Evolutionary conservation across 2,113 vertebrate genomes (phyloP).

Genomic region (Typhlomys cinereus): DNA sequence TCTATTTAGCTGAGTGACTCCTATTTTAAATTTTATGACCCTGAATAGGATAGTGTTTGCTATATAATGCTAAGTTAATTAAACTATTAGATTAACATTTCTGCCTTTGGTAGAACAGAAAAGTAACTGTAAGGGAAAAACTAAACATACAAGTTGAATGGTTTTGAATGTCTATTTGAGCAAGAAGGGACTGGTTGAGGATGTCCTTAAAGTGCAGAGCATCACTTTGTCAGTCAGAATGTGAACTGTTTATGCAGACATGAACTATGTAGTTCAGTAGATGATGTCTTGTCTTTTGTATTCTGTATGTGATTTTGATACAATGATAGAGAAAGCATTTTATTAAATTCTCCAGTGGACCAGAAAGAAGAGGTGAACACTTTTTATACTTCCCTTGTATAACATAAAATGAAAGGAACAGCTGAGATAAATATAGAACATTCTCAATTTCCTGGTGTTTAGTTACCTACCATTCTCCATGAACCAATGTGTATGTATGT

Average conservation of each 20-base stretch:
- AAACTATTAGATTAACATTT: conserved; percentile 41
- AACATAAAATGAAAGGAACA: conserved; percentile 40
- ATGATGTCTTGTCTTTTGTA: conserved; percentile 32
- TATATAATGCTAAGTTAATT: conserved; percentile 30
- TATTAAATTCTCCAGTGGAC: conserved; percentile 32
- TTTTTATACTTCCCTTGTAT: conserved; percentile 18
- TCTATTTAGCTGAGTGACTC: conserved; percentile 43
- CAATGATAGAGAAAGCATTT: conserved; percentile 2
- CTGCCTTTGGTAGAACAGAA: background rate
- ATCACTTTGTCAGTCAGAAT: background rate
- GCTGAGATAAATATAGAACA: conserved; percentile 6
- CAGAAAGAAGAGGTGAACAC: conserved; percentile 32
- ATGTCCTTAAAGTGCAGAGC: background rate
- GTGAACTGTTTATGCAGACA: background rate
- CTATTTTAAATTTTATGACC: conserved; percentile 47
- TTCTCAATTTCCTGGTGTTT: conserved; percentile 16
- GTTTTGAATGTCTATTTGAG: background rate
- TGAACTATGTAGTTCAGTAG: conserved; percentile 65
- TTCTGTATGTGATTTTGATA: conserved; percentile 44
- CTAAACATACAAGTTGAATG: background rate
- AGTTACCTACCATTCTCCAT: background rate
- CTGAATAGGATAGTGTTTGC: background rate
- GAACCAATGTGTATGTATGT: background rate
- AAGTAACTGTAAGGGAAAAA: conserved; percentile 1
- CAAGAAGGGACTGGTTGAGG: background rate